Base-by-base conservation (phyloP, 2,797 vertebrate species). In the Megalops cyprinoides region DNA sequence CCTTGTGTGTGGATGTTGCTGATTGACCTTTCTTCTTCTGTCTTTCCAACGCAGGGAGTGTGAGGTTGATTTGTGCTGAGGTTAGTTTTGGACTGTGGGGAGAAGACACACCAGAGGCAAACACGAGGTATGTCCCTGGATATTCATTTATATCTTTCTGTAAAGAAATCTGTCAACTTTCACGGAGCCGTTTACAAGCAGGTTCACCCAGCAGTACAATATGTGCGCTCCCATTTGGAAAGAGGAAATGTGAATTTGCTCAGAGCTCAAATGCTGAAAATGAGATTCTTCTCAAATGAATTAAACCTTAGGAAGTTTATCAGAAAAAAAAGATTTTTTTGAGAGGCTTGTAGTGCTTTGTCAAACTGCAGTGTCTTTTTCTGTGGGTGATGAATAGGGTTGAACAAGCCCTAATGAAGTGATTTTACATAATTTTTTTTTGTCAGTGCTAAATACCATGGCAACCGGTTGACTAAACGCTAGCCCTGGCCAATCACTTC, bases 31-130 rank as follows among this genome's bases (percentile, higher is more conserved):
- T 73, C 14, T 69, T 20, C 49, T 28, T 28, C 28, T 74, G 6
- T 81, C 62, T 77, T 62, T 55, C n/a, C 28, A 56, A 55, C 28
- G 44, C 55, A 79, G 77, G 77, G 56, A 20, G 37, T 20, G 78
- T 74, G 48, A 79, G 48, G 39, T 74, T 48, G 28, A 44, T 48
- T 73, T 79, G 81, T 37, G 56, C 31, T 58, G 46, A 67, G 77
- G 79, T 76, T 79, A 82, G 58, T 75, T 76, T 74, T 28, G 77
- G 78, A 79, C 81, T 62, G 73, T 73, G 49, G 44, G 46, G 75
- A 46, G 46, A 51, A 55, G 74, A 67, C 49, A 60, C 46, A n/a
- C n/a, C n/a, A n/a, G 37, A 23, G 37, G 37, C 76, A 49, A 62
- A 53, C 28, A 15, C 28, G 65, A 77, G 56, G 76, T 79, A 51